phyloP scores from a whole-genome alignment of 2,888 invertebrate genomes.

The Hoplodrina ambigua region DNA sequence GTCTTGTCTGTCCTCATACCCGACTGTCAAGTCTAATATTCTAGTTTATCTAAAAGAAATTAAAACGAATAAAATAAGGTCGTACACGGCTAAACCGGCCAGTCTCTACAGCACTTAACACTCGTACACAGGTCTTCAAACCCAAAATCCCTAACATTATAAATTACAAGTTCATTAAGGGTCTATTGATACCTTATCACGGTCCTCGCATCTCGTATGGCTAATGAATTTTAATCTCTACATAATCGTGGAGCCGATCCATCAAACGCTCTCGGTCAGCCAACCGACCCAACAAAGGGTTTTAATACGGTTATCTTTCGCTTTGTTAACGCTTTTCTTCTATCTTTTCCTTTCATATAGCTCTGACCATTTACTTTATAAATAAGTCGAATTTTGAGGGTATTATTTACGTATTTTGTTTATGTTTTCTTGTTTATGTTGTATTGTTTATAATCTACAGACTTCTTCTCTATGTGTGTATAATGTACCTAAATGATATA shows the following conservation, averaged over 20 bases:
- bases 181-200: conserved; percentile 47
- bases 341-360: conserved; percentile 64
- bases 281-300: conserved; percentile 81
- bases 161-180: conserved; percentile 48
- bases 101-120: background rate
- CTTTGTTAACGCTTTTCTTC: conserved; percentile 85
- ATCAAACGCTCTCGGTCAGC: conserved; percentile 76
- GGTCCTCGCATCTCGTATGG: conserved; percentile 60
- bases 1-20: too few species aligned
- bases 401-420: conserved; percentile 5
- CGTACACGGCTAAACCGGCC: too few species aligned
- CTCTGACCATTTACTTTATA: conserved; percentile 23
- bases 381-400: conserved; percentile 39
- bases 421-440: background rate
- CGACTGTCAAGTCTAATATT: too few species aligned
- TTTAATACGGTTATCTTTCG: conserved; percentile 84
- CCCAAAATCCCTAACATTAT: conserved; percentile 44
- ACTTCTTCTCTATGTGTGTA: too few species aligned
- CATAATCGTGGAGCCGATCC: conserved; percentile 80
- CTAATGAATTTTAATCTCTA: conserved; percentile 69
- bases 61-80: too few species aligned
- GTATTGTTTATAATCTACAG: too few species aligned
- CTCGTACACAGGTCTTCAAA: background rate
- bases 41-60: too few species aligned
- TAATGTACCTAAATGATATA: background rate